These are phyloP conservation scores for Tachysurus vachellii DNA, from an alignment of 2,113 vertebrate species.

Conservation along the genomic window DNA sequence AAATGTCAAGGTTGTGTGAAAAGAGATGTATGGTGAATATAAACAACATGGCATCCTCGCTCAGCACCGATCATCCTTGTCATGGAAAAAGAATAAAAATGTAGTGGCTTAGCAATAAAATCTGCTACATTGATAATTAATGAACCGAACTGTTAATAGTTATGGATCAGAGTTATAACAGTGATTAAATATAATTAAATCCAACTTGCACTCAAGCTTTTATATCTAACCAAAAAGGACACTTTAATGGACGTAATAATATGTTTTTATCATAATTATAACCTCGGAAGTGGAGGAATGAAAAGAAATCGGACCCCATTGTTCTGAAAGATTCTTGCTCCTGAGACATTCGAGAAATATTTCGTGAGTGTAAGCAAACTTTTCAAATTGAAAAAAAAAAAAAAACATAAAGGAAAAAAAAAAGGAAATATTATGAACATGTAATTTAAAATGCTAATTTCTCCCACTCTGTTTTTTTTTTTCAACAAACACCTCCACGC, in stretches of 20 bases:
- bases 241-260: neutral
- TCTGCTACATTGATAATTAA: neutral
- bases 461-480: neutral
- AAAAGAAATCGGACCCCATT: neutral
- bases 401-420: neutral
- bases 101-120: neutral
- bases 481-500: neutral
- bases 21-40: conserved; percentile 5
- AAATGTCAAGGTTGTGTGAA: conserved; percentile 13
- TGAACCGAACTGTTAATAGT: neutral
- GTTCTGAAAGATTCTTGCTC: neutral
- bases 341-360: neutral
- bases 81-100: neutral
- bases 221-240: neutral
- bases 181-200: neutral
- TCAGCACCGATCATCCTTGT: neutral
- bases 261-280: neutral
- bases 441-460: neutral
- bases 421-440: neutral
- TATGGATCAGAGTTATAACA: neutral
- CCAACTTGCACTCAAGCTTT: neutral
- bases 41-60: neutral
- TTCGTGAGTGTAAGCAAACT: neutral
- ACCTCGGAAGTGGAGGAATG: neutral
- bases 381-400: too few species aligned